These are phyloP conservation scores for Polymixis lichenea DNA, from an alignment of 2,888 invertebrate species.

Conservation along the genomic window DNA sequence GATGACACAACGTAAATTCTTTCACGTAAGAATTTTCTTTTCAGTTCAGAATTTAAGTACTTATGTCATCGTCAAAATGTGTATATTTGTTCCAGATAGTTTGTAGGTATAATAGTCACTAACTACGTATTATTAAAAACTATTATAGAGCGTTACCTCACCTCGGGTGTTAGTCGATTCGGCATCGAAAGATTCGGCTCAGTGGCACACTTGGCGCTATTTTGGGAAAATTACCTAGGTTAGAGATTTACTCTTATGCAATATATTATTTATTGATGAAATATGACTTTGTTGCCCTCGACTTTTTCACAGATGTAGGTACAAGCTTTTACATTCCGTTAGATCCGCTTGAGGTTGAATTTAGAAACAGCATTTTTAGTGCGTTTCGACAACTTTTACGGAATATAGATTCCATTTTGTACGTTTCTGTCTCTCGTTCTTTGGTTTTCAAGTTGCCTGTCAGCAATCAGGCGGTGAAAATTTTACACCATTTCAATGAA, in stretches of 20 bases:
- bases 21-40: slow-evolving; percentile 46
- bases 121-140: slow-evolving; percentile 62
- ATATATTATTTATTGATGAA: slow-evolving; percentile 17
- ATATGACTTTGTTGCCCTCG: neutral
- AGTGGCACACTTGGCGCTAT: slow-evolving; percentile 71
- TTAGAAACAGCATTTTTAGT: no score
- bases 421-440: neutral
- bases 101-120: slow-evolving; percentile 49
- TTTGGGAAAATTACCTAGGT: slow-evolving; percentile 67
- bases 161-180: slow-evolving; percentile 64
- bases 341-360: neutral
- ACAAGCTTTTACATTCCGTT: neutral
- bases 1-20: slow-evolving; percentile 48
- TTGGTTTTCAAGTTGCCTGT: slow-evolving; percentile 1
- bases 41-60: slow-evolving; percentile 32
- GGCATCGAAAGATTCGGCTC: slow-evolving; percentile 68
- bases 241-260: slow-evolving; percentile 25
- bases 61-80: slow-evolving; percentile 56
- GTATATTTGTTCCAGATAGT: slow-evolving; percentile 37
- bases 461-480: neutral
- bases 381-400: no score
- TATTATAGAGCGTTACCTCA: slow-evolving; percentile 71
- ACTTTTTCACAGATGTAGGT: neutral
- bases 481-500: neutral
- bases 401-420: neutral